Conservation (phyloP, 2,888 invertebrate species). For the Macroteleia sp. region DNA sequence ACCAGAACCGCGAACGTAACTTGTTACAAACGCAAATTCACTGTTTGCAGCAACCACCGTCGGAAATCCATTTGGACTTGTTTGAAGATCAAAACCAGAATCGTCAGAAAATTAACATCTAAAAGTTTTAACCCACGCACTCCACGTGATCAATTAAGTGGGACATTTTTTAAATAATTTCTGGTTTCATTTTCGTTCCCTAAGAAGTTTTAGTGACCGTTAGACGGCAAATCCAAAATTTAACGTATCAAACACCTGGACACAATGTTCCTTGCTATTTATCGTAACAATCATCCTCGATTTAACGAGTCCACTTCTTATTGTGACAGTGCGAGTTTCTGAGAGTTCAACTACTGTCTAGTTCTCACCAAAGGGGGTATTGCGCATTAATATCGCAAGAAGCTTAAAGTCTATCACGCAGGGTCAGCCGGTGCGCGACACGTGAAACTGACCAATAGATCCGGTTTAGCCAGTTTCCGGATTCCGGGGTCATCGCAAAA, state of each 20-base stretch:
- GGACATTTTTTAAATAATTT: no score
- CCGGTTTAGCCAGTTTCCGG: slow-evolving; percentile 84
- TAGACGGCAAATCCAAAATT: not conserved
- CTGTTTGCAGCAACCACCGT: slow-evolving; percentile 26
- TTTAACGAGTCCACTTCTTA: slow-evolving; percentile 15
- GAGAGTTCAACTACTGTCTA: slow-evolving; percentile 77
- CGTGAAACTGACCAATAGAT: slow-evolving; percentile 83
- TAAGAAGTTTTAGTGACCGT: no score
- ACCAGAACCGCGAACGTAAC: slow-evolving; percentile 43
- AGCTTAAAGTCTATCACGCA: slow-evolving; percentile 20
- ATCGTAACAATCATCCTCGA: slow-evolving; percentile 40
- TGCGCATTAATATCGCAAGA: slow-evolving; percentile 49
- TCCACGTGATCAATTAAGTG: not conserved
- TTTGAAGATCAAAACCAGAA: slow-evolving; percentile 43
- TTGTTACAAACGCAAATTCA: slow-evolving; percentile 49
- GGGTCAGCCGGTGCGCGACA: slow-evolving; percentile 67
- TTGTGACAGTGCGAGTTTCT: slow-evolving; percentile 63
- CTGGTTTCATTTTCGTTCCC: no score
- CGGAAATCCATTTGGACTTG: slow-evolving; percentile 32
- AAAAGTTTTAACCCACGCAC: slow-evolving; percentile 4
- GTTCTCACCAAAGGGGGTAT: slow-evolving; percentile 79
- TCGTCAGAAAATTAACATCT: slow-evolving; percentile 15
- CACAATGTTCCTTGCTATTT: slow-evolving; percentile 7
- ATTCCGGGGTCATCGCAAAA: slow-evolving; percentile 81
- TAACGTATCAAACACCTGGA: slow-evolving; percentile 18